Evolutionary conservation across 1,140 invertebrate species (phyloP), one percentile per base, ranked within the genome.

Genomic region (Yoshiicerus persimilis): DNA sequence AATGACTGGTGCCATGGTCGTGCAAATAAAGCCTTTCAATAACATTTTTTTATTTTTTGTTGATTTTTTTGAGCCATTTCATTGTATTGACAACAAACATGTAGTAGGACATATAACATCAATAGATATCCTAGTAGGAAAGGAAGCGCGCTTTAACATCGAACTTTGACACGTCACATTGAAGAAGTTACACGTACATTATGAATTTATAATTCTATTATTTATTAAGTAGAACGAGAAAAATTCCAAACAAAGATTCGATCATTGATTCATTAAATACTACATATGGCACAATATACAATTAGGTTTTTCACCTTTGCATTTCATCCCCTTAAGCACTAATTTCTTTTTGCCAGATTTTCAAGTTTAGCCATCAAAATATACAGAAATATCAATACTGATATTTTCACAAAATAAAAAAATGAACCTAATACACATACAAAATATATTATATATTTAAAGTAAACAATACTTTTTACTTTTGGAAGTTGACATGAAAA

Each of bases 31-130:
- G 20, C 47, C 20, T 56, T 56, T 16, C 47, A 56, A 16, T 56
- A 56, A 70, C 41, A 23, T 70, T 30, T 34, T 36, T 80, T 32
- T 80, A 34, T 80, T 16, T 80, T 80, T 80, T 80, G 75, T 80
- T 23, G n/a, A 56, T 80, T 80, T 80, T 80, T 80, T 80, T 80
- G 70, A 80, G 75, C 75, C 75, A 80, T 80, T 80, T 80, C 75
- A 80, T 80, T 80, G 75, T 80, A 80, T 80, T 80, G 75, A 80
- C 75, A 80, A 80, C 16, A 80, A 77, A 80, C 75, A 80, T 80
- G 32, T 80, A 80, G 30, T 80, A 80, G 75, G 30, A 56, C 47
- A 56, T 56, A 56, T 80, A 80, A 80, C 75, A 80, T 80, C 75
- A 80, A 80, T 80, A 80, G 32, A 70, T 80, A 70, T 70, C 25